phyloP scores from a whole-genome alignment of 2,888 invertebrate genomes.

The Rhaphigaster nebulosa region DNA sequence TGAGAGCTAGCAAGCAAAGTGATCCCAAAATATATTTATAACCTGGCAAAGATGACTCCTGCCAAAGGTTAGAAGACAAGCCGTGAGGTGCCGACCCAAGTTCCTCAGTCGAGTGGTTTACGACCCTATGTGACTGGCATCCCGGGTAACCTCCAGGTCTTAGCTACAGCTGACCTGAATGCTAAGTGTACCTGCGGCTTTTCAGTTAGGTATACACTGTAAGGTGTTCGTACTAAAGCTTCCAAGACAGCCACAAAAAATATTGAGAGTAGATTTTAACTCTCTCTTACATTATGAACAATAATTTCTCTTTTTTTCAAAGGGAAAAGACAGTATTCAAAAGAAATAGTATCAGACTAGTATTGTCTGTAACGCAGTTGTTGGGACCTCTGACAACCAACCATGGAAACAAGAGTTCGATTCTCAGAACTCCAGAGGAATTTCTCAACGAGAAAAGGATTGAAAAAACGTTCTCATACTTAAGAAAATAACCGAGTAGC shows the following conservation, averaged over 20 bases:
- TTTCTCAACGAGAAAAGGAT: not conserved
- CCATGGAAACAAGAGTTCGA: not conserved
- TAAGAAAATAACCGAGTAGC: not conserved
- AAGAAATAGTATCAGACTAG: not conserved
- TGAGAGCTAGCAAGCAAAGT: not conserved
- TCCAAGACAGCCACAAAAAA: not conserved
- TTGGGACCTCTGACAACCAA: too few species aligned
- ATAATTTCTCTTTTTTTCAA: not conserved
- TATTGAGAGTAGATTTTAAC: not conserved
- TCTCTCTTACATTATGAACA: not conserved
- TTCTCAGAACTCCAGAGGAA: not conserved
- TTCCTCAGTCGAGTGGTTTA: constrained; percentile 2
- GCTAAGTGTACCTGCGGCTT: not conserved
- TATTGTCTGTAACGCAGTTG: too few species aligned
- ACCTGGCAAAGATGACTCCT: not conserved
- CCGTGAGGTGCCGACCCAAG: not conserved
- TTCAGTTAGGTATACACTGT: not conserved
- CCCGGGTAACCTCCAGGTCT: not conserved
- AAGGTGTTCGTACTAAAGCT: not conserved
- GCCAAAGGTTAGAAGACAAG: constrained; percentile 17
- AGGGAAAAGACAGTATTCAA: not conserved
- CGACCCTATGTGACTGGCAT: constrained; percentile 15
- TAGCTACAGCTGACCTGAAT: not conserved
- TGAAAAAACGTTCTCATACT: not conserved
- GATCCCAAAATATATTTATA: not conserved